Evolutionary conservation across 2,888 invertebrate species (phyloP), one percentile per base, ranked within the genome.

Genomic region (Cosmorhoe ocellata): DNA sequence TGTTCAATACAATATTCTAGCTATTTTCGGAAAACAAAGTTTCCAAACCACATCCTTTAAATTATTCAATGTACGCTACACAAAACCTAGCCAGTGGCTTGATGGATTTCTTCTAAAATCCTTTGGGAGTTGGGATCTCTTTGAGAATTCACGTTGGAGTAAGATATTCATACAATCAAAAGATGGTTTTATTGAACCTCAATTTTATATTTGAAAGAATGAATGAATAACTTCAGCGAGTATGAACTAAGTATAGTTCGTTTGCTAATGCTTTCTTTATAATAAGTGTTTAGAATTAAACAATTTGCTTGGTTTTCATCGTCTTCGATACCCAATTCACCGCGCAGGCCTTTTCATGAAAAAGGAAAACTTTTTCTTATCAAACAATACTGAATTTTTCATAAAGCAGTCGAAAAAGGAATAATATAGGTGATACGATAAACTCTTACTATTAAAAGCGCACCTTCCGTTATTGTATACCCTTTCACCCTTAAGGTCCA

Each of bases 401-500:
- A 34, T 34, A 34, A 22, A 27, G 10, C 30, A 22, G 22, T 22
- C 28, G 8, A 28, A 46, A 46, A 42, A 33, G 41, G 32, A 6
- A 24, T 30, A 31, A 36, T 18, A 3, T 28, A 10, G 26, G 31
- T 33, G 26, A 34, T 43, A 30, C 27, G 22, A 52, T 47, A 43
- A 47, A 43, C 48, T 53, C 44, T 36, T n/a, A 44, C 48, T 48
- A 53, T 53, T 53, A 45, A 48, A 47, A 45, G 36, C 48, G 18
- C 33, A 54, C 49, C 55, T 51, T 53, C 49, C 49, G 41, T 34
- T 36, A 43, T 44, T 36, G 43, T 36, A 42, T 63, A 68, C 71
- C 63, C 69, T 70, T 60, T n/a, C n/a, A 60, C 53, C 62, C 34
- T 7, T 0, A 10, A 52, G 44, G 59, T 69, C 60, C 65, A 58